Base-by-base conservation (phyloP, 2,888 invertebrate genomes). In the Trissonchulus latispiculum region DNA sequence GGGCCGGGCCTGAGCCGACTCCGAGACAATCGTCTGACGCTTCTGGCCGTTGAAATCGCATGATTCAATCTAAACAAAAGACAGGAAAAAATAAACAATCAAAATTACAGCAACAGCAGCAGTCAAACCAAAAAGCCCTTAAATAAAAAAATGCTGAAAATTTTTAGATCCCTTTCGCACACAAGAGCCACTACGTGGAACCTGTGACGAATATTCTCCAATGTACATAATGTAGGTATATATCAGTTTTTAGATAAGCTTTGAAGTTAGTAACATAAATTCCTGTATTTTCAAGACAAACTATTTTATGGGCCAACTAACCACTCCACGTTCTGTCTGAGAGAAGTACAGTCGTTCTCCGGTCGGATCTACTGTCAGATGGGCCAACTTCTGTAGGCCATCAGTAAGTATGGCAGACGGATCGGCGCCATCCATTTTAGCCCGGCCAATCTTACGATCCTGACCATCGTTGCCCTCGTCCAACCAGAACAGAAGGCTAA, bases 401-500 rank as follows among this genome's bases (percentile, higher is more conserved):
- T 15, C 31, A 31, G 75, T 2, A 1, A 75, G 61, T 18, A 70
- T 33, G 23, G 73, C 32, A 23, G 59, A 35, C 0, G 94, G 87
- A 79, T 90, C 89, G 23, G 89, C 88, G 0, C 99, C 97, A 82
- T 95, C 95, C 93, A 99, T 93, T 81, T 93, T 91, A 0, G 92
- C 93, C 79, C 83, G 81, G 2, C 83, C 90, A 36, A 97, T 90
- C 84, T 96, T 96, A 0, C 90, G 87, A 0, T 92, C 91, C 0
- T 94, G 91, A 1, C 92, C 93, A 75, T 87, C 90, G 33, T 93
- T 94, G 15, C 97, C 97, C 77, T 92, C 91, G 81, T 99, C 99
- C 15, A 95, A 88, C 97, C 97, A 99, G 85, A 93, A 99, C 36
- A 95, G 85, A 85, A 91, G 90, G 36, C 89, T 89, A 83, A 66